A percentile compares a stretch with the other conserved stretches of the same genome.
These are phyloP conservation scores for Drosophila paulistorum DNA, from an alignment of 1,140 invertebrate species.

Conservation along the genomic window DNA sequence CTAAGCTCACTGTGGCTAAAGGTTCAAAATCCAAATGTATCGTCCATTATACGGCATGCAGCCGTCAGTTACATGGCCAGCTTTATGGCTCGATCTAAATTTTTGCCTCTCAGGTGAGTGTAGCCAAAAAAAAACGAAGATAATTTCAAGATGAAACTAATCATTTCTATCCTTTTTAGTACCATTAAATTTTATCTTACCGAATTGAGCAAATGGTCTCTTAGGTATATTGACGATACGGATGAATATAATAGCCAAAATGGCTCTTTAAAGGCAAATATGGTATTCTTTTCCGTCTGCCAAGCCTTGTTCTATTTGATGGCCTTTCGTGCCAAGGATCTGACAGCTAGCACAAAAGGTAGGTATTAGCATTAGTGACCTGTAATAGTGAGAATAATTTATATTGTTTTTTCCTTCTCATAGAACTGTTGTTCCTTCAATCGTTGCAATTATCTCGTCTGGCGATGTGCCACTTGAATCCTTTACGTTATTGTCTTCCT, in stretches of 20 bases:
- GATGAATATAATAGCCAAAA: constrained; percentile 83
- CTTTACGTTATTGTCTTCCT: constrained; percentile 90
- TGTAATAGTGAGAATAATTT: not conserved
- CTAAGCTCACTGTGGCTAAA: constrained; percentile 90
- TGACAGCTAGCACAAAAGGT: constrained; percentile 90
- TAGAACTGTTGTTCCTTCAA: constrained; percentile 91
- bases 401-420: constrained; percentile 75
- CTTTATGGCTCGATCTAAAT: constrained; percentile 88
- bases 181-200: constrained; percentile 86
- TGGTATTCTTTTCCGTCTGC: constrained; percentile 94
- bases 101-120: constrained; percentile 86
- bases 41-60: constrained; percentile 87
- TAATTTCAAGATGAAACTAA: not conserved
- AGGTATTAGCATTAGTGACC: constrained; percentile 60
- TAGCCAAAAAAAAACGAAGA: not conserved
- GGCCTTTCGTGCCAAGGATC: constrained; percentile 92
- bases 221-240: constrained; percentile 88
- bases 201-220: constrained; percentile 89
- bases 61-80: constrained; percentile 90
- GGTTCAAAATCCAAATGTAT: constrained; percentile 87
- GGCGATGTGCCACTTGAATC: constrained; percentile 93
- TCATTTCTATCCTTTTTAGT: constrained; percentile 40
- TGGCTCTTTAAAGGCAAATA: constrained; percentile 87
- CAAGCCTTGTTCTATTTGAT: constrained; percentile 96
- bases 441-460: constrained; percentile 92